Base-by-base conservation (phyloP, 2,888 invertebrate genomes). In the Ametastegia equiseti region DNA sequence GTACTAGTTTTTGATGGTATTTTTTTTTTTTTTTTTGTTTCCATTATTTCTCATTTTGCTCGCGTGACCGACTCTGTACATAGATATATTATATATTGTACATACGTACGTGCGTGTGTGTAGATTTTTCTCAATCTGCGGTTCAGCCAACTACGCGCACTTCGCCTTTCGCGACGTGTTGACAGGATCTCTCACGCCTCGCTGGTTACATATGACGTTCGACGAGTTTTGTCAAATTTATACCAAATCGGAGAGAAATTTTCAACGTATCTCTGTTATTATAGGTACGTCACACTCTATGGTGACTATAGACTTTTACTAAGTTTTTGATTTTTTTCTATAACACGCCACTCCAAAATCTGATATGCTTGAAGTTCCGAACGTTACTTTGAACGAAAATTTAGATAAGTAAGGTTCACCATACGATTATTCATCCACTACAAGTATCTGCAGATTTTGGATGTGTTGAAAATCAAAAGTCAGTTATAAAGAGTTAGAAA, bases 41-140 rank as follows among this genome's bases (percentile, higher is more conserved):
- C 27, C 39, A 39, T 23, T 71, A 39, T 71, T 71, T 47, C n/a
- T n/a, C n/a, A n/a, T 65, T 65, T 13, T 33, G 15, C 15, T 54
- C 54, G 15, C 54, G 54, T 15, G 13, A 60, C 60, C 15, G 60
- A 60, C 60, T 60, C 1, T 30, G 15, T 30, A 30, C 5, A 30
- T 15, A 19, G 9, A 5, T 60, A 60, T 27, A 42, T 9, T 42
- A 42, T 42, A 2, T 60, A 5, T 63, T 30, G 7, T 30, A n/a
- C n/a, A n/a, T 63, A 36, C 3, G 9, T 23, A n/a, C 11, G 15
- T 47, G 30, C 27, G 45, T 71, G 27, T 47, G 30, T 47, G 71
- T 71, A n/a, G 30, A 71, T 71, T 71, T 71, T 47, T 71, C 71
- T 45, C 30, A 45, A 71, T 71, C 71, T 71, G n/a, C n/a, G 71